phyloP scores from a whole-genome alignment of 2,113 vertebrate species.

The Labeo rohita region DNA sequence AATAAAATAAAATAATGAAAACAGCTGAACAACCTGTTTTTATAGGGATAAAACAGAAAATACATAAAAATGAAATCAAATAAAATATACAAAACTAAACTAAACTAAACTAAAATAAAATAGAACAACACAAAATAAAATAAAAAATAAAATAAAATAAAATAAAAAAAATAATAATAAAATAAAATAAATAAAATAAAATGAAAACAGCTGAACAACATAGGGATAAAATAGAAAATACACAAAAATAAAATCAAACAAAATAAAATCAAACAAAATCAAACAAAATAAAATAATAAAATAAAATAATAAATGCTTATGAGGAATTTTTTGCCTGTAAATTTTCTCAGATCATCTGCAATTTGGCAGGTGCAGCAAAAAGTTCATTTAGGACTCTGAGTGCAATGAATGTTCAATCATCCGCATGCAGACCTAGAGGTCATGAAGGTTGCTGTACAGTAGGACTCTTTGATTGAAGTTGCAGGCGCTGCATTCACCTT shows the following conservation, averaged over 20 bases:
- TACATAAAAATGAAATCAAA: background rate
- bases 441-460: background rate
- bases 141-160: no score
- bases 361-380: background rate
- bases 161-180: no score
- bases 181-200: no score
- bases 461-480: background rate
- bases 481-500: slow-evolving; percentile 21
- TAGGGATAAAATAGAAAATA: no score
- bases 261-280: background rate
- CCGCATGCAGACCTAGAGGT: background rate
- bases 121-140: no score
- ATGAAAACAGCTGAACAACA: no score
- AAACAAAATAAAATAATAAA: background rate
- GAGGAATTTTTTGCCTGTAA: background rate
- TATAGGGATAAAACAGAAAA: no score
- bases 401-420: background rate
- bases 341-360: background rate
- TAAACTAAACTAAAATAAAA: no score
- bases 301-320: background rate
- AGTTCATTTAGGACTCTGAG: background rate
- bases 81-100: no score
- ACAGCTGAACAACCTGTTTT: no score
- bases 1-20: no score
- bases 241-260: background rate